Conservation (phyloP, 1,140 invertebrate species). For the Radopholus similis region DNA sequence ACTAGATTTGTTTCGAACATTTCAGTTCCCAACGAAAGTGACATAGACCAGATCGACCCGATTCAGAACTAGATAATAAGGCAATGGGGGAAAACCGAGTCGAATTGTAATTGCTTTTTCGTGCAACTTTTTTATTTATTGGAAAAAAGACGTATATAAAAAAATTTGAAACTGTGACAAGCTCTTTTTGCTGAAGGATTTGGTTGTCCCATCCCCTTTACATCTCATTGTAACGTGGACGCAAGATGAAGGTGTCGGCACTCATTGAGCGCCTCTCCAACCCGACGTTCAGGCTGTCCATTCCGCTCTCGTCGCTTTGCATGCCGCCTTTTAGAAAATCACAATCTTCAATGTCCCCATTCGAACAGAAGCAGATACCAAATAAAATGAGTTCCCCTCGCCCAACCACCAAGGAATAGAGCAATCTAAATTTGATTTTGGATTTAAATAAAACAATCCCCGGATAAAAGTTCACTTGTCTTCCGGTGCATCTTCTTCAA, state of each 20-base stretch:
- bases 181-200: too few relatives aligned
- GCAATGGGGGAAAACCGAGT: too few relatives aligned
- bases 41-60: background rate
- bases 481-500: conserved; percentile 67
- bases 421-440: conserved; percentile 65
- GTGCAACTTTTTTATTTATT: too few relatives aligned
- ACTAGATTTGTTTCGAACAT: background rate
- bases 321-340: conserved; percentile 20
- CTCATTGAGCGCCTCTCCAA: conserved; percentile 31
- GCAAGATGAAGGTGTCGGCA: conserved; percentile 27
- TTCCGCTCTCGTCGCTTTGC: conserved; percentile 33
- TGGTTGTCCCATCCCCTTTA: background rate
- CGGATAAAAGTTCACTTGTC: conserved; percentile 64
- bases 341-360: background rate
- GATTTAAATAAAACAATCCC: background rate
- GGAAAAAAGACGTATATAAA: too few relatives aligned
- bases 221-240: conserved; percentile 35
- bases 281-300: conserved; percentile 36
- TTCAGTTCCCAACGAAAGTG: background rate
- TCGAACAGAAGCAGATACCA: conserved; percentile 71
- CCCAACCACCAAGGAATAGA: conserved; percentile 81
- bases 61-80: too few relatives aligned
- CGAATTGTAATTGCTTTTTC: too few relatives aligned
- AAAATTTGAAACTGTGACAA: too few relatives aligned
- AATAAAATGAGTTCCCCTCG: conserved; percentile 88